These are phyloP conservation scores for Lepas anatifera DNA, from an alignment of 2,888 invertebrate species.

Conservation along the genomic window DNA sequence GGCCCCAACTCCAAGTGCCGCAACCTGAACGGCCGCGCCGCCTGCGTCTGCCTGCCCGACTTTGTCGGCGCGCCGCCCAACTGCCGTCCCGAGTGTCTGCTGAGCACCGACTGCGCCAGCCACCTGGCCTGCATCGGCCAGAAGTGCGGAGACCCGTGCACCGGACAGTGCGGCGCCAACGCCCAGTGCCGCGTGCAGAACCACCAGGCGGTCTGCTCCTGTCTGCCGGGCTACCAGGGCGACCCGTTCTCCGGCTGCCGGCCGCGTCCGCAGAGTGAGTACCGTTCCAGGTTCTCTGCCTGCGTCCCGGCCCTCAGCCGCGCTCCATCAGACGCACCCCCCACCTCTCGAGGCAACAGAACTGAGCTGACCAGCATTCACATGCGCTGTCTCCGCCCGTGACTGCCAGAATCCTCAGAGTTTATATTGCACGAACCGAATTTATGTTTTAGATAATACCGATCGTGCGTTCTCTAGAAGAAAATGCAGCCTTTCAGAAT, in stretches of 20 bases:
- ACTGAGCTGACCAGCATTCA: too few relatives aligned
- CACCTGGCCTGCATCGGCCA: conserved; percentile 56
- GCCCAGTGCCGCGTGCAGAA: conserved; percentile 61
- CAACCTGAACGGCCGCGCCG: conserved; percentile 33
- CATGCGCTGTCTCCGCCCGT: too few relatives aligned
- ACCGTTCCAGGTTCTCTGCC: conserved; percentile 27
- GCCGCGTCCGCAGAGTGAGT: background rate
- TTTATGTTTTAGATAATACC: too few relatives aligned
- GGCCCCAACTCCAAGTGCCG: conserved; percentile 63
- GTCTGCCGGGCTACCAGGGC: conserved; percentile 54
- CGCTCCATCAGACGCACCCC: too few relatives aligned
- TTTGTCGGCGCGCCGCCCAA: conserved; percentile 53
- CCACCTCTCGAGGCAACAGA: too few relatives aligned
- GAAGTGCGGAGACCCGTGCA: conserved; percentile 46
- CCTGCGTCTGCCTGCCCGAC: conserved; percentile 57
- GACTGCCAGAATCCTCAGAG: too few relatives aligned
- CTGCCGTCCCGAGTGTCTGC: conserved; percentile 63
- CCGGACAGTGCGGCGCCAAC: conserved; percentile 44
- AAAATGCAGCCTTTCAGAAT: too few relatives aligned
- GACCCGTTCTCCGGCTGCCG: conserved; percentile 43
- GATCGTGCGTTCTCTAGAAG: too few relatives aligned
- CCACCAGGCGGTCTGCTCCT: conserved; percentile 56
- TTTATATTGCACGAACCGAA: too few relatives aligned
- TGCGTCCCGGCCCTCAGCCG: too few relatives aligned
- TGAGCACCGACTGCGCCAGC: conserved; percentile 53